phyloP scores from a whole-genome alignment of 2,888 invertebrate genomes.

The Zhuqinia jingwanae region DNA sequence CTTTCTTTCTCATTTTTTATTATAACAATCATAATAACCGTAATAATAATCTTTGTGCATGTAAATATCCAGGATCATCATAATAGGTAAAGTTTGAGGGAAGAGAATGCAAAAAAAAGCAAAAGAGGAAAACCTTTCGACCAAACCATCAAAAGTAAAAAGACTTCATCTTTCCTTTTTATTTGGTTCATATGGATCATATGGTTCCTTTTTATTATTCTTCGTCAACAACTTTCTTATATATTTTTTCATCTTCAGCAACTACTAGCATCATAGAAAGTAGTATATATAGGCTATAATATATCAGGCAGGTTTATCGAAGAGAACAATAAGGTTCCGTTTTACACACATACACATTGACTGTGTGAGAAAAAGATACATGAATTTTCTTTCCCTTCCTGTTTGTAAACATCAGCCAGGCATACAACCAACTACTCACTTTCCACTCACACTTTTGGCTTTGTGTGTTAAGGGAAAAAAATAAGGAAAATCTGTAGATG shows the following conservation, averaged over 20 bases:
- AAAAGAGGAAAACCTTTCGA: conserved; percentile 28
- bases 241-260: neutral
- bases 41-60: conserved; percentile 50
- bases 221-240: too few species aligned
- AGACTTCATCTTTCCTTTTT: neutral
- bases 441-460: conserved; percentile 58
- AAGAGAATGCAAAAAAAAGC: neutral
- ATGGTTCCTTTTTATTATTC: neutral
- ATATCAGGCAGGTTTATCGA: neutral
- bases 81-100: conserved; percentile 3
- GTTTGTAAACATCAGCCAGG: conserved; percentile 28
- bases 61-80: conserved; percentile 6
- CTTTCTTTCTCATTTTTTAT: conserved; percentile 41
- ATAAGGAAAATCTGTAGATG: conserved; percentile 13
- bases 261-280: neutral
- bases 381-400: conserved; percentile 42
- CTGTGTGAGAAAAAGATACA: neutral
- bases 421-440: conserved; percentile 39
- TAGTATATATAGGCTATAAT: neutral
- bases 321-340: conserved; percentile 55
- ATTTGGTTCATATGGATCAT: too few species aligned
- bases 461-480: conserved; percentile 13
- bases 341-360: neutral
- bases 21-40: conserved; percentile 38
- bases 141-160: conserved; percentile 44